phyloP scores from a whole-genome alignment of 2,888 invertebrate species.

The Osmoderma eremita region DNA sequence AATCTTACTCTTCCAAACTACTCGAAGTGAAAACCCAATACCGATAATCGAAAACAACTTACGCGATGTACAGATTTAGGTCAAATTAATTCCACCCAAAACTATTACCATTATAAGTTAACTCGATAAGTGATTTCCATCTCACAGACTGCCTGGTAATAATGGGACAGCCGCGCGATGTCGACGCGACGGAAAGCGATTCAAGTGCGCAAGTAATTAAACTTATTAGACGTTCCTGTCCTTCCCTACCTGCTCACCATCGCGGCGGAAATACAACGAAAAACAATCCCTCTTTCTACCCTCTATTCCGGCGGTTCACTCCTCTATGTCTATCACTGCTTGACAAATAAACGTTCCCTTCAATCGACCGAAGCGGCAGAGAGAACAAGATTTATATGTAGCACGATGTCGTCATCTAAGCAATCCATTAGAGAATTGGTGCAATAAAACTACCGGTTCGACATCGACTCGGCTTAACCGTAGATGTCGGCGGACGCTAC shows the following conservation, averaged over 20 bases:
- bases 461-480: constrained; percentile 5
- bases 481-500: background rate
- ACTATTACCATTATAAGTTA: too few species aligned
- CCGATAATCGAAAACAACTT: too few species aligned
- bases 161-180: background rate
- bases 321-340: constrained; percentile 37
- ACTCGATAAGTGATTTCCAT: too few species aligned
- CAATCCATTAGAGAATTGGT: constrained; percentile 42
- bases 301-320: background rate
- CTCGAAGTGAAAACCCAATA: too few species aligned
- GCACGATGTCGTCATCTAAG: constrained; percentile 40
- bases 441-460: constrained; percentile 38
- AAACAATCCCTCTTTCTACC: constrained; percentile 28
- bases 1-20: too few species aligned
- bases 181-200: constrained; percentile 15
- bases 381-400: constrained; percentile 43
- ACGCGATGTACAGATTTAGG: too few species aligned
- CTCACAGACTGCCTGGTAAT: too few species aligned
- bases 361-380: constrained; percentile 33
- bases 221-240: constrained; percentile 26
- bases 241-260: constrained; percentile 12
- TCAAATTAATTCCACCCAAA: too few species aligned
- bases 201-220: constrained; percentile 28
- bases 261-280: constrained; percentile 18
- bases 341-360: constrained; percentile 37